Percentiles rank a stretch among this genome's conserved stretches.
phyloP scores from a whole-genome alignment of 2,113 vertebrate species.

The Paralichthys olivaceus region DNA sequence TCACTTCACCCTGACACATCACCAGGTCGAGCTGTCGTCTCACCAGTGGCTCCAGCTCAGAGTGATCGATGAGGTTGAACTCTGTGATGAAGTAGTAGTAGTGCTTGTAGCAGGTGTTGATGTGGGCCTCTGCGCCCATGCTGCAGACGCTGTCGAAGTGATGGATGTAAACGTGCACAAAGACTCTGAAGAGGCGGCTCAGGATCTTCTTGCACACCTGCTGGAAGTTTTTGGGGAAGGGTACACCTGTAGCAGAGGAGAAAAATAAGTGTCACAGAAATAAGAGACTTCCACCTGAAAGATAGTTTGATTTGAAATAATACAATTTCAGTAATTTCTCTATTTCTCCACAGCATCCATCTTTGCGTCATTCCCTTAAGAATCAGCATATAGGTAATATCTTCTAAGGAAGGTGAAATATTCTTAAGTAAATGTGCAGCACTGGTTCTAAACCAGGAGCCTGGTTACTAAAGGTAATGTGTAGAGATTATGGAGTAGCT shows the following conservation, averaged over 20 bases:
- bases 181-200: conserved; percentile 96
- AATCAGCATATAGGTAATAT: not conserved
- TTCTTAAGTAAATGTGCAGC: not conserved
- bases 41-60: conserved; percentile 95
- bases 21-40: conserved; percentile 64
- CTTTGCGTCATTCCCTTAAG: not conserved
- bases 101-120: conserved; percentile 99
- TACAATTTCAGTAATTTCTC: too few species aligned
- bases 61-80: conserved; percentile 94
- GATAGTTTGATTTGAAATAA: not conserved
- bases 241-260: conserved; percentile 85
- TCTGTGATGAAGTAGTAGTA: conserved; percentile 98
- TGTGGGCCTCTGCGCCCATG: conserved; percentile 96
- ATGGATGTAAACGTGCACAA: conserved; percentile 98
- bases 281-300: not conserved
- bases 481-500: not conserved
- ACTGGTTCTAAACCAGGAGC: not conserved
- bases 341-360: conserved; percentile 2
- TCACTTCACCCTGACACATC: conserved; percentile 18
- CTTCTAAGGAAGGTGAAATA: too few species aligned
- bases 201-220: conserved; percentile 98
- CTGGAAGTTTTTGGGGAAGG: conserved; percentile 98
- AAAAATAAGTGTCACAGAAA: conserved; percentile 5
- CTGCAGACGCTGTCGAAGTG: conserved; percentile 96
- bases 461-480: not conserved